These are phyloP conservation scores for Melieria crassipennis DNA, from an alignment of 2,888 invertebrate genomes.

Conservation along the genomic window DNA sequence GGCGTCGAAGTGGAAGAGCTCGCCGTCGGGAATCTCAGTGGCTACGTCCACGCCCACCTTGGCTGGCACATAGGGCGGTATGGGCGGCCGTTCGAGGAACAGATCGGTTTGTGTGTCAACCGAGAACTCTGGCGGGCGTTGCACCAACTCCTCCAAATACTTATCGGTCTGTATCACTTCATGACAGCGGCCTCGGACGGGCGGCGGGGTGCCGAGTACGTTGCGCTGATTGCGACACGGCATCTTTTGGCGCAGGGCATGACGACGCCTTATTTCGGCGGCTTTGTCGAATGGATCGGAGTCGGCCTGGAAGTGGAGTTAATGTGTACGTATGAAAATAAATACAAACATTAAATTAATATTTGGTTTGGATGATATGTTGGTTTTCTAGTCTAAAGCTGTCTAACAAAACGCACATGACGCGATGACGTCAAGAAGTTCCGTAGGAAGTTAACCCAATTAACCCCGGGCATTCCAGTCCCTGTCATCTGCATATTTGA, in stretches of 20 bases:
- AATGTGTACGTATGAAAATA: background rate
- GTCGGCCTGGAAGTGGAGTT: conserved; percentile 61
- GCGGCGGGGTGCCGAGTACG: conserved; percentile 66
- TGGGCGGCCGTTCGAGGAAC: conserved; percentile 82
- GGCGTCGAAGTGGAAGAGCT: conserved; percentile 92
- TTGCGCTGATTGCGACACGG: conserved; percentile 69
- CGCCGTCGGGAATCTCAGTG: conserved; percentile 91
- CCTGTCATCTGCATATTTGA: too few species aligned
- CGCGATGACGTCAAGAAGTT: too few species aligned
- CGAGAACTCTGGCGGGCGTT: conserved; percentile 79
- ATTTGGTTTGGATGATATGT: too few species aligned
- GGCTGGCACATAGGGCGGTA: conserved; percentile 81
- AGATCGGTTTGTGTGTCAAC: conserved; percentile 88
- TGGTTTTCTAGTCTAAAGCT: too few species aligned
- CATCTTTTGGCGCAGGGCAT: conserved; percentile 76
- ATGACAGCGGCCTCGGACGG: conserved; percentile 82
- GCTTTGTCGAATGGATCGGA: conserved; percentile 63
- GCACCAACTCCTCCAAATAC: conserved; percentile 86
- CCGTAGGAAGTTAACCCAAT: too few species aligned
- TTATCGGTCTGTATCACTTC: conserved; percentile 90
- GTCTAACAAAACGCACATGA: too few species aligned
- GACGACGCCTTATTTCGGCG: conserved; percentile 71
- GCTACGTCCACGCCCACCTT: conserved; percentile 82
- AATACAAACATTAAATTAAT: too few species aligned
- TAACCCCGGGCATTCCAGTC: too few species aligned